Base-by-base conservation (phyloP, 1,140 invertebrate species). In the Pseudomyrmex concolor region DNA sequence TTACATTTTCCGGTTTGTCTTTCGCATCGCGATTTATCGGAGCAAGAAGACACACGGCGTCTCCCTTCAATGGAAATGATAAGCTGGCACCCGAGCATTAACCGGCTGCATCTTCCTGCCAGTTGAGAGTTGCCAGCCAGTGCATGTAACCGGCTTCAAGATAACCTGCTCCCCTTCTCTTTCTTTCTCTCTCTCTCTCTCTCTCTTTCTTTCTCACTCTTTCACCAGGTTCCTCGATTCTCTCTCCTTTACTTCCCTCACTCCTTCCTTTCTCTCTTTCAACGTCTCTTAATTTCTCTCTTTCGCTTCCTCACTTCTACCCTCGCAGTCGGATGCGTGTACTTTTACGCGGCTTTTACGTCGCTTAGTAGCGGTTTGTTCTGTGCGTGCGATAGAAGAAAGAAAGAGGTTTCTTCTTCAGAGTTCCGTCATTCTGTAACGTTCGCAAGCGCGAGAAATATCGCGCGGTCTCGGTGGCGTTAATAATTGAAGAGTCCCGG, bases 291-390 rank as follows among this genome's bases (percentile, higher is more conserved):
- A 10, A 34, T 34, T 63, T 71, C 67, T 70, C 71, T 83, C 66
- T 64, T 73, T 68, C 57, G 76, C 68, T 84, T 82, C 54, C 62
- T 63, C 72, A 50, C 62, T 63, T 83, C 51, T 83, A 43, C 50
- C 34, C 72, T 83, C 55, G 50, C 59, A 19, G 19, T 84, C 71
- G 71, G 84, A 22, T 78, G 82, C 77, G 67, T 81, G 59, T 59
- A 86, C 84, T 85, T 88, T 88, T 88, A 88, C 84, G 72, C 72
- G 50, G 77, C 86, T 83, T 89, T 89, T 89, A 89, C 84, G 86
- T 84, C 86, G 86, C 70, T 88, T 85, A 88, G 87, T 88, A 68
- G 78, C 70, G 78, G 84, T 78, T 89, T 57, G 83, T 88, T 88
- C 82, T 84, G 34, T 60, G 22, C 60, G 62, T 60, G 22, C 70